Evolutionary conservation across 1,140 invertebrate species (phyloP), one percentile per base, ranked within the genome.

Genomic region (Pentalonia nigronervosa): DNA sequence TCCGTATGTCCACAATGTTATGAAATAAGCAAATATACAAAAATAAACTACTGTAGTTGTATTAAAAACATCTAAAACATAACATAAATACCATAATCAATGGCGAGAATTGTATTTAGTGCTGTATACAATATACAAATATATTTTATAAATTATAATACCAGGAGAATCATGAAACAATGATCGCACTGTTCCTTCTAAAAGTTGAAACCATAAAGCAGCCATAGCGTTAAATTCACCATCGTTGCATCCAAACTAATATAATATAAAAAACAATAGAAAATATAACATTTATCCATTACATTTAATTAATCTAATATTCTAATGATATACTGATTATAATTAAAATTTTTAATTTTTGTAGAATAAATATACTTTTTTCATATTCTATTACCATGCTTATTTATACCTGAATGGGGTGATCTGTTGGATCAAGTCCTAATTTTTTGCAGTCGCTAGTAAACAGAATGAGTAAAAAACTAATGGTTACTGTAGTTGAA

Each of bases 191-290:
- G 97, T 98, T 41, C 97, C 97, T 95, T 99, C 99, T 0, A 99
- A 99, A 14, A 98, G 99, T 96, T 99, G 98, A 95, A 99, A 99
- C 97, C 99, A 99, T 41, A 99, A 96, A 53, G 98, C 97, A 20
- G 98, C 98, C 50, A 98, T 96, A 0, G 97, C 97, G 95, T 97
- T 99, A 95, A 99, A 99, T 95, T 99, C 96, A 21, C 98, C 98
- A 95, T 99, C 98, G 7, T 96, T 96, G 95, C 99, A 99, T 95
- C 97, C 98, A 95, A 99, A 96, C 97, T 98, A 95, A 93, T 41
- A 87, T 8, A 30, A 60, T 60, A 60, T 30, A 30, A 88, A 88
- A 20, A 83, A 11, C 6, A 86, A 86, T 56, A 56, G 53, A 90
- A 90, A 3, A 56, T 14, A 30, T 3, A 30, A 60, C 9, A 60